Conservation (phyloP, 2,797 vertebrate genomes). For the Carapus acus region DNA sequence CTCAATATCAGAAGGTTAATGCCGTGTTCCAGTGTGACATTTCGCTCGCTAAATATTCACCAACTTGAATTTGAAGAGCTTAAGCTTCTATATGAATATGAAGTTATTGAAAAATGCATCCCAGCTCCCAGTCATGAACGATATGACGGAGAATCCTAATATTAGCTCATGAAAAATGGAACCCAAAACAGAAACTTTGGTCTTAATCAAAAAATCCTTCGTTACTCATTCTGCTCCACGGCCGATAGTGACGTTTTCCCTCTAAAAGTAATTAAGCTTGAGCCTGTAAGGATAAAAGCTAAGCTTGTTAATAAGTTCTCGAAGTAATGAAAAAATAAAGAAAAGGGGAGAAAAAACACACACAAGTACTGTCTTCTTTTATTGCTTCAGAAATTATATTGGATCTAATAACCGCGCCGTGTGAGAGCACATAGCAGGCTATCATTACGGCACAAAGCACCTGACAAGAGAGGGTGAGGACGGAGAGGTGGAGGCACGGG, state of each 20-base stretch:
- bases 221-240: conserved; percentile 62
- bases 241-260: conserved; percentile 51
- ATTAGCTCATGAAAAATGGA: conserved; percentile 65
- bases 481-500: conserved; percentile 1
- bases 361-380: conserved; percentile 60
- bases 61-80: conserved; percentile 57
- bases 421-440: conserved; percentile 56
- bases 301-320: conserved; percentile 74
- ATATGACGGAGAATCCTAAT: conserved; percentile 58
- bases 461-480: conserved; percentile 29
- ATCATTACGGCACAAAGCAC: conserved; percentile 46
- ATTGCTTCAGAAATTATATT: conserved; percentile 71
- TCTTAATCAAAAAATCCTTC: conserved; percentile 69
- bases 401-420: conserved; percentile 67
- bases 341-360: conserved; percentile 61
- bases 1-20: conserved; percentile 59
- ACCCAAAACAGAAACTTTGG: conserved; percentile 66
- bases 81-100: conserved; percentile 60
- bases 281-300: conserved; percentile 73
- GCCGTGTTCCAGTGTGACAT: conserved; percentile 61
- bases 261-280: conserved; percentile 72
- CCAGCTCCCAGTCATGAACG: conserved; percentile 41
- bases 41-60: conserved; percentile 66
- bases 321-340: conserved; percentile 67
- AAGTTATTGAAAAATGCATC: conserved; percentile 61